A percentile compares a stretch with the other conserved stretches of the same genome.
Evolutionary conservation across 2,888 invertebrate species (phyloP).

Genomic region (Brachynemurus nebulosus): DNA sequence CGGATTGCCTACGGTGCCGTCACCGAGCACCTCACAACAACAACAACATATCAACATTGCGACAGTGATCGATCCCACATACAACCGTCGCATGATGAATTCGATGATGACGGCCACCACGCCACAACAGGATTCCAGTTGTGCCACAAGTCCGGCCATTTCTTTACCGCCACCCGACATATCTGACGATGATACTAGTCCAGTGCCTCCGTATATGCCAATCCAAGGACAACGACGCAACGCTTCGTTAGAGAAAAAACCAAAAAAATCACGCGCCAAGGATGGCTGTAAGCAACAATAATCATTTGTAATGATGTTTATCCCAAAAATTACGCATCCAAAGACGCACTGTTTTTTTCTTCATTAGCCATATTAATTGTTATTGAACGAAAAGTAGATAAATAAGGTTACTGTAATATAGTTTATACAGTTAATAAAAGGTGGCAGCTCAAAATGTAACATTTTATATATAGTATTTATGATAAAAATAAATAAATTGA

Average conservation of each 20-base stretch:
- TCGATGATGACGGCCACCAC: slow-evolving; percentile 17
- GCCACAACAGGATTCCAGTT: slow-evolving; percentile 25
- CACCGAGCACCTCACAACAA: slow-evolving; percentile 21
- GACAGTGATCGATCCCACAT: slow-evolving; percentile 53
- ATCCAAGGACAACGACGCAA: slow-evolving; percentile 59
- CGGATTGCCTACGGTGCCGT: too few relatives aligned
- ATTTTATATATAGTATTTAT: too few relatives aligned
- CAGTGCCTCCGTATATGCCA: slow-evolving; percentile 60
- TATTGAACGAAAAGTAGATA: too few relatives aligned
- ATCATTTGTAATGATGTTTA: too few relatives aligned
- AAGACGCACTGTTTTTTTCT: too few relatives aligned
- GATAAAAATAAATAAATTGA: too few relatives aligned
- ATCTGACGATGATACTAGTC: slow-evolving; percentile 34
- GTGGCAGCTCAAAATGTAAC: too few relatives aligned
- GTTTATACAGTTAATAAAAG: too few relatives aligned
- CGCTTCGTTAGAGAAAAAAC: slow-evolving; percentile 46
- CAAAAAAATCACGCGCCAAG: slow-evolving; percentile 41
- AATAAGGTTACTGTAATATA: too few relatives aligned
- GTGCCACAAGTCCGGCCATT: slow-evolving; percentile 1
- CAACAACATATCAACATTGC: slow-evolving; percentile 42
- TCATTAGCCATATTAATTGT: too few relatives aligned
- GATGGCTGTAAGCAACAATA: slow-evolving; percentile 50
- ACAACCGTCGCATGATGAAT: slow-evolving; percentile 27
- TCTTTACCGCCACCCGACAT: slow-evolving; percentile 20
- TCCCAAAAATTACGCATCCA: too few relatives aligned